phyloP scores from a whole-genome alignment of 2,113 vertebrate genomes.

The Fukomys damarensis region DNA sequence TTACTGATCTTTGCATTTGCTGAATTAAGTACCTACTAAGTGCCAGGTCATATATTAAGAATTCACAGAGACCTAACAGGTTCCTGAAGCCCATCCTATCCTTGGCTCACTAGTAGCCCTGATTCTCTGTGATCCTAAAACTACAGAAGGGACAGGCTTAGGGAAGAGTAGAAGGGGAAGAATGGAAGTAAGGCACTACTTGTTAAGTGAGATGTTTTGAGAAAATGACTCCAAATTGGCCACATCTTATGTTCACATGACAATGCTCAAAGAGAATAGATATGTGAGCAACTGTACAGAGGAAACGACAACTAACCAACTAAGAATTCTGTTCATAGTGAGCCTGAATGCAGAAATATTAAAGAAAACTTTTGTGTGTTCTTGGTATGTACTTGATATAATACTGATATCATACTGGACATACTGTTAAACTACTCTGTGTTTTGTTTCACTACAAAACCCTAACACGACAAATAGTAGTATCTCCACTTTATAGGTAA shows the following conservation, averaged over 20 bases:
- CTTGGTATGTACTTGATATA: not conserved
- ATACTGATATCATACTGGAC: too few relatives aligned
- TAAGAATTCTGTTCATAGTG: not conserved
- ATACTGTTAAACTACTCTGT: not conserved
- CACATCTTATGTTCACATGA: not conserved
- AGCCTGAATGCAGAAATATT: not conserved
- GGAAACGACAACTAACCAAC: not conserved
- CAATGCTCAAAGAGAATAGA: not conserved
- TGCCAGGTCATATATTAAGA: not conserved
- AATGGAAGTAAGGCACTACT: not conserved
- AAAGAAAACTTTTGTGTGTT: not conserved
- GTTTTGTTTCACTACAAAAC: not conserved
- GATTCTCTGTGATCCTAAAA: not conserved
- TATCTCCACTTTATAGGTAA: not conserved
- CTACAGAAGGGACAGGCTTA: not conserved
- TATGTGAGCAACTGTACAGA: not conserved
- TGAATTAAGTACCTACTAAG: not conserved
- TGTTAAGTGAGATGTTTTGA: not conserved
- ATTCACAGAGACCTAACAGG: not conserved
- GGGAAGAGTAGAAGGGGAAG: not conserved
- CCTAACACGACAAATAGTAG: not conserved
- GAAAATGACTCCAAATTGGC: not conserved
- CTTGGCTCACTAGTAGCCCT: not conserved
- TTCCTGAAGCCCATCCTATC: not conserved
- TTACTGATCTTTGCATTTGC: not conserved